Percentiles rank a stretch among this genome's conserved stretches.
phyloP scores from a whole-genome alignment of 2,888 invertebrate species.

The Drosophila atroscutellata region DNA sequence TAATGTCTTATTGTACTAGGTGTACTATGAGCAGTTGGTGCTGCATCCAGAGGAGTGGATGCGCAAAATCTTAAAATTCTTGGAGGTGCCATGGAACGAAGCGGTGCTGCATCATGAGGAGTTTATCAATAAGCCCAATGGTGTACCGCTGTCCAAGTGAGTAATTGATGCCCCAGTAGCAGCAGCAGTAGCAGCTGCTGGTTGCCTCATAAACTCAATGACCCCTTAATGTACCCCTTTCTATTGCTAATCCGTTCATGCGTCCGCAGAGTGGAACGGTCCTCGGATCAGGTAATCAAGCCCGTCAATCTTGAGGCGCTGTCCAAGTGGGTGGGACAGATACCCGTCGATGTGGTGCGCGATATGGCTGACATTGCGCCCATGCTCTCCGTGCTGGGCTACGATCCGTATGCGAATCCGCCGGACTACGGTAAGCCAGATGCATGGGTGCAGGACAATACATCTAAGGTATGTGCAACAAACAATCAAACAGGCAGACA shows the following conservation, averaged over 20 bases:
- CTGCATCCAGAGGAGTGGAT: constrained; percentile 96
- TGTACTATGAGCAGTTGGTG: constrained; percentile 98
- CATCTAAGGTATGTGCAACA: constrained; percentile 85
- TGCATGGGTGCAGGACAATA: constrained; percentile 89
- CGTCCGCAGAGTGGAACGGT: constrained; percentile 93
- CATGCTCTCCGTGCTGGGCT: constrained; percentile 96
- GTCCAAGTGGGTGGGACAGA: constrained; percentile 95
- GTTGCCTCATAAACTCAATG: constrained; percentile 1
- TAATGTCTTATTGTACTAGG: constrained; percentile 84
- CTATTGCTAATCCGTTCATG: constrained; percentile 40
- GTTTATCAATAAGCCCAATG: constrained; percentile 97
- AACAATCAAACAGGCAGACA: constrained; percentile 60
- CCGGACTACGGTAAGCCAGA: constrained; percentile 96
- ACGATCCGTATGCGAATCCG: constrained; percentile 98
- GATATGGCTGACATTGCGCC: constrained; percentile 98
- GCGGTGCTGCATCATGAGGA: constrained; percentile 98
- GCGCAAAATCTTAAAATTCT: constrained; percentile 93
- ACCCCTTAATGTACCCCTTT: constrained; percentile 24
- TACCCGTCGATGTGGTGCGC: constrained; percentile 95
- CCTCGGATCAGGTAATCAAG: constrained; percentile 99
- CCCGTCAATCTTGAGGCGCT: constrained; percentile 98
- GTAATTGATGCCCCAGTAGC: constrained; percentile 70
- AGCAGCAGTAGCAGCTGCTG: not conserved
- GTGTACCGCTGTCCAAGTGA: constrained; percentile 97
- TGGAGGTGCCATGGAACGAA: constrained; percentile 97